These are phyloP conservation scores for Amniataba percoides DNA, from an alignment of 2,797 vertebrate genomes.

Conservation along the genomic window DNA sequence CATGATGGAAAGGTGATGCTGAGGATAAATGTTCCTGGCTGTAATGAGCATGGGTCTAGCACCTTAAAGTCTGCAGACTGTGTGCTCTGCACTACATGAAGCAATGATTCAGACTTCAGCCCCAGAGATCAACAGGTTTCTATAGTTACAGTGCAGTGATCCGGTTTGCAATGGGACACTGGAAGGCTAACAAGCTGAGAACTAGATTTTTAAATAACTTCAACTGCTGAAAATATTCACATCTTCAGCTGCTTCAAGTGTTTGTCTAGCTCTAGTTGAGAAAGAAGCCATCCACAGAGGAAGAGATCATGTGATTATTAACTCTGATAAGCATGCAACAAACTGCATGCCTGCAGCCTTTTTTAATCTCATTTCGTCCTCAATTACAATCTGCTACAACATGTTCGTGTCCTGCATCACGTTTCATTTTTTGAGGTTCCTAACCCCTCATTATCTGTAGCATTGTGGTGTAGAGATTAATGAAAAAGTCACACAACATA, in stretches of 20 bases:
- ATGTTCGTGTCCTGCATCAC: too few species aligned
- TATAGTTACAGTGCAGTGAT: slow-evolving; percentile 59
- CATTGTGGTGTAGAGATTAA: too few species aligned
- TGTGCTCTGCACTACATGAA: slow-evolving; percentile 30
- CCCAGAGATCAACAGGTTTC: slow-evolving; percentile 55
- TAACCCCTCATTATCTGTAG: too few species aligned
- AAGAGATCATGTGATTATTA: neutral
- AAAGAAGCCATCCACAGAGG: neutral
- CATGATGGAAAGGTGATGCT: neutral
- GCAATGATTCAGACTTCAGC: slow-evolving; percentile 29
- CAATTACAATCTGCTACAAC: too few species aligned
- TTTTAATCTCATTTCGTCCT: too few species aligned
- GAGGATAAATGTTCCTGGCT: slow-evolving; percentile 27
- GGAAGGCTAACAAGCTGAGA: neutral
- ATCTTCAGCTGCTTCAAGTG: neutral
- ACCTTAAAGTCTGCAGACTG: slow-evolving; percentile 46
- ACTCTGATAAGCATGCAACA: slow-evolving; percentile 1
- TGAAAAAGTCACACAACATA: too few species aligned
- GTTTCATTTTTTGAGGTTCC: too few species aligned
- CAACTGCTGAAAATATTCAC: neutral
- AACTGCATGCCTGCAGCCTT: too few species aligned
- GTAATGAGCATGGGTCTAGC: slow-evolving; percentile 16
- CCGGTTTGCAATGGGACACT: neutral
- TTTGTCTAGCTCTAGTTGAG: slow-evolving; percentile 5
- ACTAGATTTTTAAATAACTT: slow-evolving; percentile 25